Base-by-base conservation (phyloP, 1,140 invertebrate species). In the Tetramorium simillimum region DNA sequence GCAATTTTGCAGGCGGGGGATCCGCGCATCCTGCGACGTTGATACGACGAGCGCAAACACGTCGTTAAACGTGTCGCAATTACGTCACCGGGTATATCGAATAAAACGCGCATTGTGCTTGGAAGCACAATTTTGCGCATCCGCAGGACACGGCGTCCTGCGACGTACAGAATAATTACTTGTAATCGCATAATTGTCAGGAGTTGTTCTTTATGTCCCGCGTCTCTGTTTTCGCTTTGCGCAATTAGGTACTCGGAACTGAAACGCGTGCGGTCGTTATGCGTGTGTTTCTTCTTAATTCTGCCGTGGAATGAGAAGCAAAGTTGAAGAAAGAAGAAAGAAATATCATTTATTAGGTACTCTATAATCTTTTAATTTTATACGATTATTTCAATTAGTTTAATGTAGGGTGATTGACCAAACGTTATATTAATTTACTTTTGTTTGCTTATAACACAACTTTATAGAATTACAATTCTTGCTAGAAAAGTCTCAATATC, bases 221-320 rank as follows among this genome's bases (percentile, higher is more conserved):
- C 53, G 37, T 73, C 53, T 58, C 16, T 62, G 77, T 51, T 37
- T 21, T 33, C 56, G 77, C 63, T 81, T 81, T 60, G 80, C 69
- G 69, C 69, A 84, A 84, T 84, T 84, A 84, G 69, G 69, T 75
- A 73, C 80, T 84, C 80, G 80, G 80, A 82, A 82, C 80, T 82
- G 80, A 82, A 82, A 82, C 80, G 51, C 80, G 33, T 40, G 80
- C 67, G n/a, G 77, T 21, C 63, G 16, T 69, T n/a, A 24, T 43
- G 16, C 51, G 33, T 16, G 37, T 51, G 67, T 46, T 72, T 33
- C 24, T 37, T 82, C 5, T 82, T 82, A 72, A 82, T 56, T 72
- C 12, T 37, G 40, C 28, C 58, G 51, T 49, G 43, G 14, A 73
- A 60, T n/a, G 18, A 43, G 46, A 46, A 56, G 37, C 21, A n/a